phyloP scores from a whole-genome alignment of 1,140 invertebrate genomes.

The Drosophila pectinifera region DNA sequence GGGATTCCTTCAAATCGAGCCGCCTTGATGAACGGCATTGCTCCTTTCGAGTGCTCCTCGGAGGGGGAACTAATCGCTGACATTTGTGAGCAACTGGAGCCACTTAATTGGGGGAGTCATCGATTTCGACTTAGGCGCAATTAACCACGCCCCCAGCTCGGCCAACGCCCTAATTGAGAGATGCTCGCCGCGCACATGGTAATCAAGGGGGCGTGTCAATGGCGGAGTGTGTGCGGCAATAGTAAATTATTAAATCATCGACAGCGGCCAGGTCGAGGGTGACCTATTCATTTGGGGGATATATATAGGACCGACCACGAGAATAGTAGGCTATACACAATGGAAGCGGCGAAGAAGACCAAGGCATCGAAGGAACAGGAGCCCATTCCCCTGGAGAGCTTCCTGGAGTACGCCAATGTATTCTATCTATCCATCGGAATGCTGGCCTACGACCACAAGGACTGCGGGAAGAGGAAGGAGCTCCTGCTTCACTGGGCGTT shows the following conservation, averaged over 20 bases:
- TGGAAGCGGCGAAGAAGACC: neutral
- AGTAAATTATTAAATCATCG: slow-evolving; percentile 66
- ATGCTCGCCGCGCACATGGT: slow-evolving; percentile 48
- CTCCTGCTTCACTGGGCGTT: slow-evolving; percentile 46
- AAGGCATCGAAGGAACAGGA: neutral
- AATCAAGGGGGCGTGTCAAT: slow-evolving; percentile 63
- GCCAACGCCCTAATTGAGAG: slow-evolving; percentile 71
- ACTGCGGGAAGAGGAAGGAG: neutral
- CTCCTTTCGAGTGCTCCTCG: slow-evolving; percentile 13
- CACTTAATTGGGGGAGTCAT: slow-evolving; percentile 59
- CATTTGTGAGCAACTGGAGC: slow-evolving; percentile 41
- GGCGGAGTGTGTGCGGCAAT: slow-evolving; percentile 54
- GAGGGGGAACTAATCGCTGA: slow-evolving; percentile 31
- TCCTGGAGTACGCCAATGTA: slow-evolving; percentile 56
- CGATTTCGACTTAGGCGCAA: slow-evolving; percentile 68
- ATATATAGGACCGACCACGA: neutral
- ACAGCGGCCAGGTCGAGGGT: neutral
- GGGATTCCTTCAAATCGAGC: neutral
- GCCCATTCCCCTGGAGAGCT: slow-evolving; percentile 23
- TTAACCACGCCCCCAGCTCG: slow-evolving; percentile 59
- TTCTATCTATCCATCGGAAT: slow-evolving; percentile 72
- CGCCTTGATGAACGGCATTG: neutral
- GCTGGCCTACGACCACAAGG: slow-evolving; percentile 54
- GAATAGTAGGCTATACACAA: slow-evolving; percentile 13
- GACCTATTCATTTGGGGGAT: neutral